Conservation (phyloP, 2,888 invertebrate species). For the Cordilura impudica region DNA sequence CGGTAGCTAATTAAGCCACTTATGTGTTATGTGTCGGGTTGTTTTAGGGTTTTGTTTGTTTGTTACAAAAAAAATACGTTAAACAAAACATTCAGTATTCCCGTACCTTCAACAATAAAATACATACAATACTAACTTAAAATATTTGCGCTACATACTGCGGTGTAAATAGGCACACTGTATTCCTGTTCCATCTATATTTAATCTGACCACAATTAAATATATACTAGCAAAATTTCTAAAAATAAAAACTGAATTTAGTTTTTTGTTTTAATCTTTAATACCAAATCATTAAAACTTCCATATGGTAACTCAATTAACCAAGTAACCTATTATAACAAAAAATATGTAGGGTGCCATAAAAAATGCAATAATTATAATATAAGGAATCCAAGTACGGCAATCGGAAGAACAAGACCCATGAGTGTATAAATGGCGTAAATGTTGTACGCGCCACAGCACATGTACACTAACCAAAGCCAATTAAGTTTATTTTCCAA, state of each 20-base stretch:
- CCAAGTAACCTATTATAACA: no score
- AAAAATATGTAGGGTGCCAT: neutral
- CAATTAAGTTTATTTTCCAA: slow-evolving; percentile 39
- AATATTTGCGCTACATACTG: neutral
- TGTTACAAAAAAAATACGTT: neutral
- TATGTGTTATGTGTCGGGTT: slow-evolving; percentile 67
- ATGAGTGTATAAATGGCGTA: slow-evolving; percentile 58
- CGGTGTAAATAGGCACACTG: neutral
- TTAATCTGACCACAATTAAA: no score
- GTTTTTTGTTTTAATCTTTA: no score
- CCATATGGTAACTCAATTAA: no score
- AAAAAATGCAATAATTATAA: neutral
- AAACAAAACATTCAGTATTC: neutral
- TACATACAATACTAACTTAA: neutral
- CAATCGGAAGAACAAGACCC: slow-evolving; percentile 57
- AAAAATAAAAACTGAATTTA: no score
- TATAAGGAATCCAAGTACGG: slow-evolving; percentile 31
- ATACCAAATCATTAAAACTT: no score
- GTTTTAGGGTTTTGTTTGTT: slow-evolving; percentile 59
- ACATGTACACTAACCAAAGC: slow-evolving; percentile 49
- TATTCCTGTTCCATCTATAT: no score
- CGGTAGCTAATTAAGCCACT: slow-evolving; percentile 74
- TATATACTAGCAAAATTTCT: no score
- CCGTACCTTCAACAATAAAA: neutral
- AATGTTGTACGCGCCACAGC: slow-evolving; percentile 57